These are phyloP conservation scores for Notothenia rossii DNA, from an alignment of 2,113 vertebrate genomes.

Conservation along the genomic window DNA sequence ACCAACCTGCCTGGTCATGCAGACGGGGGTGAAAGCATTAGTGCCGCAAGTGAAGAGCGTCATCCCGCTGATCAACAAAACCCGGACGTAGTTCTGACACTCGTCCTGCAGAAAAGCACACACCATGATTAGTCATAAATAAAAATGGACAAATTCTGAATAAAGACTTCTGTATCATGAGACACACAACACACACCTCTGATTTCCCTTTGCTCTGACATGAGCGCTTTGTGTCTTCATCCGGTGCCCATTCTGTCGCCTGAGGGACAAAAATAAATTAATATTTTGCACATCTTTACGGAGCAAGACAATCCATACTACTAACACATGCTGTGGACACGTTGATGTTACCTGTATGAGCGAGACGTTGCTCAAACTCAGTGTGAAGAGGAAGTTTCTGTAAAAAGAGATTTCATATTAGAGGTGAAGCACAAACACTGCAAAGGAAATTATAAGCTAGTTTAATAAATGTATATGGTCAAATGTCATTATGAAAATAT, in stretches of 20 bases:
- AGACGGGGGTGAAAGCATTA: conserved; percentile 92
- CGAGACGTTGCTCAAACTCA: conserved; percentile 92
- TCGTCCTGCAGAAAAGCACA: conserved; percentile 86
- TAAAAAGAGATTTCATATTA: conserved; percentile 12
- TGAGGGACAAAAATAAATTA: conserved; percentile 59
- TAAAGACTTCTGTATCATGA: neutral
- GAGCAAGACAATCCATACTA: no score
- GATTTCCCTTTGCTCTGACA: conserved; percentile 98
- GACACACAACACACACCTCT: conserved; percentile 83
- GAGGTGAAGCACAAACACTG: neutral
- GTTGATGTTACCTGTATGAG: conserved; percentile 90
- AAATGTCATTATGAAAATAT: no score
- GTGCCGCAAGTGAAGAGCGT: conserved; percentile 94
- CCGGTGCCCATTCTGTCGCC: conserved; percentile 93
- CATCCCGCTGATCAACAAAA: conserved; percentile 89
- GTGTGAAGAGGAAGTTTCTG: conserved; percentile 97
- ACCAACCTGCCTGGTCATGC: conserved; percentile 90
- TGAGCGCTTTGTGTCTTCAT: conserved; percentile 90
- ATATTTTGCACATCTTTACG: no score
- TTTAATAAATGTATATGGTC: no score
- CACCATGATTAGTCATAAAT: neutral
- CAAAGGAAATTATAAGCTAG: no score
- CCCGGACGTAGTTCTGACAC: conserved; percentile 96
- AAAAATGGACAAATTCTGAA: neutral
- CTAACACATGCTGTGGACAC: no score